phyloP scores from a whole-genome alignment of 2,797 vertebrate genomes.

The Ispidina lecontei region DNA sequence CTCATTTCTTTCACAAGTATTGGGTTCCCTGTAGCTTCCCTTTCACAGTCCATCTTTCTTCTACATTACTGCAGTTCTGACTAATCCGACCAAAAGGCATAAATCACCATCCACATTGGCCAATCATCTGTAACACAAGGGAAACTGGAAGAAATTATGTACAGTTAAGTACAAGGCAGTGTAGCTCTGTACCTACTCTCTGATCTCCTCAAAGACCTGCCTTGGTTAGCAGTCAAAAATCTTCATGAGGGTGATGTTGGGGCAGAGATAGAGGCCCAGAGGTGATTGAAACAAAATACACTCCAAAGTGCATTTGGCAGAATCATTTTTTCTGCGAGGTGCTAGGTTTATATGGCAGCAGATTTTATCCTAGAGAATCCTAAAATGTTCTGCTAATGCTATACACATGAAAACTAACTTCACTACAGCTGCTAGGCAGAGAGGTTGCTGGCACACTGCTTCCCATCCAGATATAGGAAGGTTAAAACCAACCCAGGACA shows the following conservation, averaged over 20 bases:
- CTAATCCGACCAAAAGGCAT: neutral
- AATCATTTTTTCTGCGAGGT: neutral
- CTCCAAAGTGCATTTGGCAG: neutral
- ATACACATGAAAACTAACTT: slow-evolving; percentile 38
- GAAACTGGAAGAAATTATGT: neutral
- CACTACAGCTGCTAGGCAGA: slow-evolving; percentile 20
- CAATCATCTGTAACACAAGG: neutral
- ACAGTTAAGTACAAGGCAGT: neutral
- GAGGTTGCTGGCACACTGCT: slow-evolving; percentile 15
- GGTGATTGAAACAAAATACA: neutral
- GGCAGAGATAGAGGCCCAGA: neutral
- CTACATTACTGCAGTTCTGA: neutral
- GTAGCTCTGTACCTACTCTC: neutral
- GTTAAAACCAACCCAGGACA: neutral
- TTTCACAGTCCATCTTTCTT: neutral
- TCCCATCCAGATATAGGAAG: slow-evolving; percentile 21
- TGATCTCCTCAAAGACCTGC: neutral
- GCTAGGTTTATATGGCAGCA: slow-evolving; percentile 31
- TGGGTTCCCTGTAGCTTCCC: neutral
- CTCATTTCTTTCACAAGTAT: neutral
- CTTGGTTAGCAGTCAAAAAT: neutral
- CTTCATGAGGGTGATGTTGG: neutral
- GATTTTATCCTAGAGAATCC: slow-evolving; percentile 50
- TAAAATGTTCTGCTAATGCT: slow-evolving; percentile 52
- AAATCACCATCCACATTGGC: neutral